A percentile compares a stretch with the other conserved stretches of the same genome.
These are phyloP conservation scores for Epizoanthus fatuus DNA, from an alignment of 92 coral and sea anemone genomes.

Conservation along the genomic window DNA sequence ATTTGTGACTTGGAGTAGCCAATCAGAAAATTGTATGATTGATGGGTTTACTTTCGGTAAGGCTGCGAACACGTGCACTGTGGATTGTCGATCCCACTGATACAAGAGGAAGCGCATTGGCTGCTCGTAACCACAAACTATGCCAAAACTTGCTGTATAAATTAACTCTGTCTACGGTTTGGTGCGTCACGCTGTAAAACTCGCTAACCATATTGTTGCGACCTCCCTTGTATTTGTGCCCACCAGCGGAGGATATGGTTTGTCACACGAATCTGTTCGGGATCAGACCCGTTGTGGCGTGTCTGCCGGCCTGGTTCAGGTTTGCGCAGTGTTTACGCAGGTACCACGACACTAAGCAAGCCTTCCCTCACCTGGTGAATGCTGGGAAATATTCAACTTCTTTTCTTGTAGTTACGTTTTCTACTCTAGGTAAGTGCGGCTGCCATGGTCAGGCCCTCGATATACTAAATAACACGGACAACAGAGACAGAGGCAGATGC, in stretches of 20 bases:
- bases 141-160: no score
- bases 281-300: slow-evolving; percentile 91
- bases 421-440: slow-evolving; percentile 79
- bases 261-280: slow-evolving; percentile 93
- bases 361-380: slow-evolving; percentile 96
- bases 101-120: no score
- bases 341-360: slow-evolving; percentile 92
- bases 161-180: no score
- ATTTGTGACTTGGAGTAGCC: no score
- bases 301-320: slow-evolving; percentile 99
- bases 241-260: slow-evolving; percentile 66
- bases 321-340: slow-evolving; percentile 99
- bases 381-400: slow-evolving; percentile 99
- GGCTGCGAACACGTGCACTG: no score
- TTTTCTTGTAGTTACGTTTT: slow-evolving; percentile 91
- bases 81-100: no score
- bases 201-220: no score
- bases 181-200: no score
- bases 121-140: no score
- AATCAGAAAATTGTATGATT: no score
- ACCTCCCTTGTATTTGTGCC: neutral
- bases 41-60: no score
- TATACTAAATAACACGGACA: neutral
- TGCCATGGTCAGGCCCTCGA: neutral
- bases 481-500: no score